A percentile compares a stretch with the other conserved stretches of the same genome.
Evolutionary conservation across 2,797 vertebrate genomes (phyloP).

Genomic region (Chelonia mydas): DNA sequence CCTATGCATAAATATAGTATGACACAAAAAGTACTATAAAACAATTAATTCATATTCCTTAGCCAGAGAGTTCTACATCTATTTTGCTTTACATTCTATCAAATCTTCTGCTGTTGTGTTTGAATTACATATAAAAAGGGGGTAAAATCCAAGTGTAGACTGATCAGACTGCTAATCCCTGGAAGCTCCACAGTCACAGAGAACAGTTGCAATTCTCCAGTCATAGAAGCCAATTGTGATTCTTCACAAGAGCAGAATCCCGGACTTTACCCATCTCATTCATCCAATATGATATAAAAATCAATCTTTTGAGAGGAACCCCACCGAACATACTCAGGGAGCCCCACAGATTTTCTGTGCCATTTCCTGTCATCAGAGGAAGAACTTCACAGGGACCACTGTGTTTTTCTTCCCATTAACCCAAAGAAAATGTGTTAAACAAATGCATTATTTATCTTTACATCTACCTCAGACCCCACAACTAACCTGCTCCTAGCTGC

Average conservation of each 20-base stretch:
- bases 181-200: neutral
- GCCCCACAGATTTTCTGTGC: neutral
- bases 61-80: neutral
- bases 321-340: neutral
- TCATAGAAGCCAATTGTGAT: neutral
- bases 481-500: neutral
- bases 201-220: neutral
- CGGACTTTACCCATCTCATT: neutral
- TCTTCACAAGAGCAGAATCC: neutral
- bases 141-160: accelerated
- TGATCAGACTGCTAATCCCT: neutral
- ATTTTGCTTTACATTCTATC: neutral
- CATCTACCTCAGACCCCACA: neutral
- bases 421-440: neutral
- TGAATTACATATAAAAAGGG: neutral
- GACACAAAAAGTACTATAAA: neutral
- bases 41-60: neutral
- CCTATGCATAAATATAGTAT: neutral
- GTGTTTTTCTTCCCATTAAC: neutral
- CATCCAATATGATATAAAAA: neutral
- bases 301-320: neutral
- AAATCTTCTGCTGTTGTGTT: neutral
- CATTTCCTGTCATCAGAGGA: neutral
- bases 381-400: neutral
- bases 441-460: neutral